Base-by-base conservation (phyloP, 2,113 vertebrate species). In the Microcebus murinus region DNA sequence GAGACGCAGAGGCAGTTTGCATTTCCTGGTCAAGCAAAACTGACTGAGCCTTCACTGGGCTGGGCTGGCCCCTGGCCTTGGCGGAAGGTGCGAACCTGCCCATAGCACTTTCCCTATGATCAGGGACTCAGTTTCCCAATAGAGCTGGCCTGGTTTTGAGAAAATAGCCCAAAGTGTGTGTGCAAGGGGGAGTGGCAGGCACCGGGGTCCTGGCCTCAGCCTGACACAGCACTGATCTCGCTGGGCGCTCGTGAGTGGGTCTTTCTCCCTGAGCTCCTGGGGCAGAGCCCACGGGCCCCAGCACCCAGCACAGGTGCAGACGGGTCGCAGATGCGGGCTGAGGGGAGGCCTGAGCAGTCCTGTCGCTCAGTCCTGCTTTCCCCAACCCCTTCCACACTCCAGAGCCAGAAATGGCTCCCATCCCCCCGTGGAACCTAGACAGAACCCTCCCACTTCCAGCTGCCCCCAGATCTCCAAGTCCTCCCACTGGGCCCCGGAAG, bases 101-200 rank as follows among this genome's bases (percentile, higher is more conserved):
- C 5, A 2, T 4, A 6, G 29, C 45, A 42, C 63, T 20, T 14
- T 39, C 31, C 74, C 9, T 48, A 0, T 68, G 2, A 17, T 3
- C 25, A 20, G 14, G 6, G n/a, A 52, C n/a, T 45, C 48, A 25
- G 20, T n/a, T 65, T 39, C 34, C 76, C 77, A 4, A 1, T 2
- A 23, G 20, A 13, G 11, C 4, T n/a, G 71, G 25, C 34, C 17
- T n/a, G 34, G 4, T 68, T 55, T 57, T 8, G 67, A 84, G 59
- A 57, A 77, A 82, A 18, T 31, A 68, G 25, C 15, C 61, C 6
- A 2, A 12, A 31, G 57, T 6, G 29, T 63, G 29, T 45, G 36
- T 34, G 36, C 2, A 1, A 3, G 13, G 4, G 1, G 0, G 4
- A 5, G 1, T 12, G 25, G 23, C n/a, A n/a, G 87, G 27, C 29